A percentile compares a stretch with the other conserved stretches of the same genome.
phyloP scores from a whole-genome alignment of 2,797 vertebrate species.

The Geotria australis region DNA sequence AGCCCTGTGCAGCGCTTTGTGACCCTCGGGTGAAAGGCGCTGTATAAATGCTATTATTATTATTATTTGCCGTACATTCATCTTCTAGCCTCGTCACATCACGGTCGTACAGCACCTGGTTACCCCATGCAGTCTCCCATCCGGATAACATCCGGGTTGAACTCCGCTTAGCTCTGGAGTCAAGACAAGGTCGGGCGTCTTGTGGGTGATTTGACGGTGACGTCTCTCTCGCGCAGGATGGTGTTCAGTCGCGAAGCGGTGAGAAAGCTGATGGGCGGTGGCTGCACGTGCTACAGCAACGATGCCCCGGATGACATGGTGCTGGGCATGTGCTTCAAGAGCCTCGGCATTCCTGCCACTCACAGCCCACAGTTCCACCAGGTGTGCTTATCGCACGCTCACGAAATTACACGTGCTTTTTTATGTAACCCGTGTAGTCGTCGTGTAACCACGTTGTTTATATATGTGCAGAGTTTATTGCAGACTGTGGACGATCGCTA shows the following conservation, averaged over 20 bases:
- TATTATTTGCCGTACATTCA: no score
- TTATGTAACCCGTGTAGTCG: background rate
- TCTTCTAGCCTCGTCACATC: no score
- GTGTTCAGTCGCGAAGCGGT: slow-evolving; percentile 61
- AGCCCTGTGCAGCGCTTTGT: no score
- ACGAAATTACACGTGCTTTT: background rate
- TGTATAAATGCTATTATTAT: no score
- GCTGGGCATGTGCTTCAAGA: slow-evolving; percentile 76
- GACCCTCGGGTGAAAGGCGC: no score
- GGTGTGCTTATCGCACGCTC: slow-evolving; percentile 10
- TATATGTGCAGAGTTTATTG: background rate
- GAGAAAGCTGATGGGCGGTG: slow-evolving; percentile 31
- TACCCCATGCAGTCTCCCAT: no score
- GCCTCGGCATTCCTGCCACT: slow-evolving; percentile 40
- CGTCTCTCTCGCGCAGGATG: slow-evolving; percentile 22
- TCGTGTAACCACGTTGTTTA: background rate
- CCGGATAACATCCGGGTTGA: no score
- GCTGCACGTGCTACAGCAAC: slow-evolving; percentile 69
- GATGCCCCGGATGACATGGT: slow-evolving; percentile 93
- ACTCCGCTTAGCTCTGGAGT: no score
- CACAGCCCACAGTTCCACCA: slow-evolving; percentile 88
- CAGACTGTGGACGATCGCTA: background rate
- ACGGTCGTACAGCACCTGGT: no score
- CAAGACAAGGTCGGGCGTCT: no score
- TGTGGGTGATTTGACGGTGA: no score